Conservation (phyloP, 2,797 vertebrate species). For the Coendou prehensilis region DNA sequence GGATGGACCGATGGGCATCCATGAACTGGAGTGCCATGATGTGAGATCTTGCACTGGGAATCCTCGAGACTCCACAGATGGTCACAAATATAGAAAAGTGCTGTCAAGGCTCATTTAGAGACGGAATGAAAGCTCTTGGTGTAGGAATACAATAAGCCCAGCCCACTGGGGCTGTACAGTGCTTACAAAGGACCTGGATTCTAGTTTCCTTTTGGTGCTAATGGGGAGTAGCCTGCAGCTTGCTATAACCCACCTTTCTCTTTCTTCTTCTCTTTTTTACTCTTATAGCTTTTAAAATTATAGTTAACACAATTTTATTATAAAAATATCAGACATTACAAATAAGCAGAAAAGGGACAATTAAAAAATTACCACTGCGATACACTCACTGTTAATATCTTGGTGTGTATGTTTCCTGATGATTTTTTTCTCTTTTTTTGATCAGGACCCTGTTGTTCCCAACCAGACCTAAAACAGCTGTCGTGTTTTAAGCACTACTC, state of each 20-base stretch:
- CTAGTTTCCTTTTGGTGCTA: neutral
- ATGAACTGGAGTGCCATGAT: too few relatives aligned
- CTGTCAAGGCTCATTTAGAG: neutral
- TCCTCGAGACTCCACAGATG: neutral
- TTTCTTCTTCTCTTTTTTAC: neutral
- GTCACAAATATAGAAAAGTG: neutral
- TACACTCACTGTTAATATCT: neutral
- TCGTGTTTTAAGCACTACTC: conserved; percentile 7
- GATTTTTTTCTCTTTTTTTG: conserved; percentile 23
- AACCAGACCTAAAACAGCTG: neutral
- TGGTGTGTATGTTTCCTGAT: neutral
- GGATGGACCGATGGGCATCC: too few relatives aligned
- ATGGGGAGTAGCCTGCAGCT: neutral
- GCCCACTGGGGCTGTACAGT: neutral
- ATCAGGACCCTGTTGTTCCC: neutral
- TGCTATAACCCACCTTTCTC: neutral
- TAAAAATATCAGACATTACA: conserved; percentile 8
- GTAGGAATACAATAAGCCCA: neutral
- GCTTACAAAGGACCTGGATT: neutral
- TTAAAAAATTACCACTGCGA: neutral
- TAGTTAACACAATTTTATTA: neutral
- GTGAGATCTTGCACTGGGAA: neutral
- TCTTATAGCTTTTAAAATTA: neutral
- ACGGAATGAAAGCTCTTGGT: neutral
- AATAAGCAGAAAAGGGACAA: neutral